A percentile compares a stretch with the other conserved stretches of the same genome.
These are phyloP conservation scores for Musca domestica DNA, from an alignment of 1,140 invertebrate genomes.

Conservation along the genomic window DNA sequence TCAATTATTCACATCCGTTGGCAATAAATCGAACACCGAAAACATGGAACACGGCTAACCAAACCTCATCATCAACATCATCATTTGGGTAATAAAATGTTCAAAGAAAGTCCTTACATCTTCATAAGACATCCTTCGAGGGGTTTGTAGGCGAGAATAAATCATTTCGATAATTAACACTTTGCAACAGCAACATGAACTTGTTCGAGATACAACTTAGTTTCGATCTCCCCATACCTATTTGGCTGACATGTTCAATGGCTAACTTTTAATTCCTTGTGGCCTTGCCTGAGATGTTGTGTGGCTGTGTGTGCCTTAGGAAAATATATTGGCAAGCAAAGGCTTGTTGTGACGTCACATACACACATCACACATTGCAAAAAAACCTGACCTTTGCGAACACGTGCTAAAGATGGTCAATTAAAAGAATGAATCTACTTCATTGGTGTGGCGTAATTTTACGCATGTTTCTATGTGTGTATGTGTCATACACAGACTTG, in stretches of 20 bases:
- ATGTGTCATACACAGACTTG: too few species aligned
- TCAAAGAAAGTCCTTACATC: neutral
- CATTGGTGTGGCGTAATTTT: too few species aligned
- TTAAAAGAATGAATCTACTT: neutral
- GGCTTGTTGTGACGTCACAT: too few species aligned
- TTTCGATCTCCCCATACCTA: too few species aligned
- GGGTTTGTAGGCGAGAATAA: neutral
- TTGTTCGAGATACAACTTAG: too few species aligned
- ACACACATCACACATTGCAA: neutral
- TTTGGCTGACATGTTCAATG: too few species aligned
- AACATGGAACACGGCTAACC: neutral
- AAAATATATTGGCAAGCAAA: too few species aligned
- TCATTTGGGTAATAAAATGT: neutral
- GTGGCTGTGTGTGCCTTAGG: too few species aligned
- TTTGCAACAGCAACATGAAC: neutral
- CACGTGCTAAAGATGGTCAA: neutral
- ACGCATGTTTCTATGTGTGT: too few species aligned
- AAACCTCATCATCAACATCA: neutral
- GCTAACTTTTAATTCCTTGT: too few species aligned
- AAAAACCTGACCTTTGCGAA: constrained; percentile 18
- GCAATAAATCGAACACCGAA: constrained; percentile 14
- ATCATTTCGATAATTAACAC: constrained; percentile 18
- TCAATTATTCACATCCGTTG: constrained; percentile 23
- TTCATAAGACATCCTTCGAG: neutral
- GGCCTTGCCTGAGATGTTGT: too few species aligned